Percentiles rank a stretch among this genome's conserved stretches.
Evolutionary conservation across 2,113 vertebrate species (phyloP).

Genomic region (Echinops telfairi): DNA sequence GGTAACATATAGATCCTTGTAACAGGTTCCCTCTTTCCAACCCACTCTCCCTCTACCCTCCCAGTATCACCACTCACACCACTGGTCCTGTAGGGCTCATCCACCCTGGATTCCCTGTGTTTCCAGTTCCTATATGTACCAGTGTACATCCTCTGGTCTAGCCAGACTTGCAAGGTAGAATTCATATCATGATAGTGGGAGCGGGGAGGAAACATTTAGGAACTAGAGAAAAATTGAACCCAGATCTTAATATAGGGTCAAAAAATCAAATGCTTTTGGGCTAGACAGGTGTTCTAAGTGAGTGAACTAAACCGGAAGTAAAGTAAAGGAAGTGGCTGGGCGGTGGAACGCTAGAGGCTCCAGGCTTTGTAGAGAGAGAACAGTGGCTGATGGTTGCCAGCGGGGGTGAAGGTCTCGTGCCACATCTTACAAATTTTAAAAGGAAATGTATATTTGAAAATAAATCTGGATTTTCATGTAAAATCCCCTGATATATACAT

Average conservation of each 20-base stretch:
- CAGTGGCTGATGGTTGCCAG: background rate
- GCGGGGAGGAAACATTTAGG: too few relatives aligned
- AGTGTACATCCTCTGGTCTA: too few relatives aligned
- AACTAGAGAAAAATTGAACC: too few relatives aligned
- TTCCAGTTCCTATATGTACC: too few relatives aligned
- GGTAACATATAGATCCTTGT: too few relatives aligned
- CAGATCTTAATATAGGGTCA: background rate
- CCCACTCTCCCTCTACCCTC: too few relatives aligned
- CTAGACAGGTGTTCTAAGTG: background rate
- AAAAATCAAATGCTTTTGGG: background rate
- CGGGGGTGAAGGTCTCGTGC: background rate
- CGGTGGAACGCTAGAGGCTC: background rate
- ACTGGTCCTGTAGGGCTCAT: too few relatives aligned
- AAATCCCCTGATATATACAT: slow-evolving; percentile 31
- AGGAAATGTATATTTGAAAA: slow-evolving; percentile 23
- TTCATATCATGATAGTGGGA: too few relatives aligned
- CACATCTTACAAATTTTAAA: background rate
- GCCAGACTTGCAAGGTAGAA: too few relatives aligned
- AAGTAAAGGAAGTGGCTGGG: background rate
- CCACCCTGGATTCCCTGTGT: too few relatives aligned
- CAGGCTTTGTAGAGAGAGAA: background rate
- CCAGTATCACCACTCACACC: too few relatives aligned
- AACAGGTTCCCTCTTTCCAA: too few relatives aligned
- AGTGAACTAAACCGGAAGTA: background rate
- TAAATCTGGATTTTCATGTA: slow-evolving; percentile 39